Evolutionary conservation across 1,140 invertebrate species (phyloP).

Genomic region (Campodea augens): DNA sequence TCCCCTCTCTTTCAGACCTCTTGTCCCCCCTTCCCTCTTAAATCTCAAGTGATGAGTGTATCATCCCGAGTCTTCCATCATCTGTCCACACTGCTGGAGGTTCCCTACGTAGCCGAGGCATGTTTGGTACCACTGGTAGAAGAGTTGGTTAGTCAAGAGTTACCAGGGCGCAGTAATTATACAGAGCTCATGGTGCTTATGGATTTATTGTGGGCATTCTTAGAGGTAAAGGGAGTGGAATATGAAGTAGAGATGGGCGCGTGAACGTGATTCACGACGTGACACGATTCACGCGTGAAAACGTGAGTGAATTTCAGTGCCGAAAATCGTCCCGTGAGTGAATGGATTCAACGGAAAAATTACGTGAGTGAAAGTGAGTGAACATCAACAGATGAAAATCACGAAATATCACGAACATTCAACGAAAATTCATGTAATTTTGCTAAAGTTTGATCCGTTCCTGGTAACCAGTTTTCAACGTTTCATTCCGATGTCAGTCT

Average conservation of each 20-base stretch:
- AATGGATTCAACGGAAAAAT: too few species aligned
- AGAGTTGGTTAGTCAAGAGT: slow-evolving; percentile 17
- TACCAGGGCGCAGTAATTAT: neutral
- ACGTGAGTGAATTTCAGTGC: too few species aligned
- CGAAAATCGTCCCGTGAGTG: neutral
- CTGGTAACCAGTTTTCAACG: too few species aligned
- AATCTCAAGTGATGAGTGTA: slow-evolving; percentile 16
- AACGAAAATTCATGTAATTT: too few species aligned
- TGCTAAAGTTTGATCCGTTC: too few species aligned
- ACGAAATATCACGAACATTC: too few species aligned
- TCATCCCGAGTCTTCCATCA: slow-evolving; percentile 30
- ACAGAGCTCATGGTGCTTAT: slow-evolving; percentile 26
- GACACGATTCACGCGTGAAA: too few species aligned
- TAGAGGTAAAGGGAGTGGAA: slow-evolving; percentile 27
- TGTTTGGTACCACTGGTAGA: slow-evolving; percentile 30
- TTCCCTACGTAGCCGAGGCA: slow-evolving; percentile 33
- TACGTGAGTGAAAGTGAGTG: too few species aligned
- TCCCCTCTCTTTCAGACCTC: neutral
- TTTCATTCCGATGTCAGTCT: too few species aligned
- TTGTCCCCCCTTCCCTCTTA: neutral
- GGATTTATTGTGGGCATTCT: slow-evolving; percentile 42
- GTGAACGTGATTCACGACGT: too few species aligned
- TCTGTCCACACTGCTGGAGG: slow-evolving; percentile 31
- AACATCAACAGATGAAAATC: too few species aligned
- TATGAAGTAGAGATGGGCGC: too few species aligned